A percentile compares a stretch with the other conserved stretches of the same genome.
phyloP scores from a whole-genome alignment of 2,113 vertebrate species.

The Tursiops truncatus region DNA sequence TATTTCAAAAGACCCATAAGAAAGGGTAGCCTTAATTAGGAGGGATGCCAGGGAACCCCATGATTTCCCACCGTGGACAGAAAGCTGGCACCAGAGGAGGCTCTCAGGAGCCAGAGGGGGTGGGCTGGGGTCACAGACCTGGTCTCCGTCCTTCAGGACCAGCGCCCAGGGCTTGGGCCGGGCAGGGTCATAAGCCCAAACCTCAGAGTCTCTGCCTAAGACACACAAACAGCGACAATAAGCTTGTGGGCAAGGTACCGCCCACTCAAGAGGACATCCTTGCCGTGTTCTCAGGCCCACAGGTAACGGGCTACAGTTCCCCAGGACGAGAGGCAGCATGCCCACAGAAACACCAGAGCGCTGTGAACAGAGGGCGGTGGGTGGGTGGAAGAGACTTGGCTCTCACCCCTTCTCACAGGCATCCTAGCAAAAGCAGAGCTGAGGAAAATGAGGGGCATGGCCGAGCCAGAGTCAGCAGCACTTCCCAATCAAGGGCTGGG shows the following conservation, averaged over 20 bases:
- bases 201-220: background rate
- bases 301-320: background rate
- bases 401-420: background rate
- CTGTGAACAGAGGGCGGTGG: background rate
- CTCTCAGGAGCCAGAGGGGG: background rate
- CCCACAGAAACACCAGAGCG: rapidly evolving
- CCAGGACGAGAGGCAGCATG: background rate
- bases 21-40: background rate
- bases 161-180: background rate
- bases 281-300: background rate
- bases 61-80: background rate
- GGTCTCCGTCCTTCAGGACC: background rate
- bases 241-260: background rate
- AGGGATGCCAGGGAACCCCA: background rate
- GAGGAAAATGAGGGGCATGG: background rate
- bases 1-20: constrained; percentile 38
- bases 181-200: background rate
- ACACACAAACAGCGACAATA: background rate
- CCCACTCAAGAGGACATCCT: background rate
- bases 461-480: background rate
- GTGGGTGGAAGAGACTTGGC: background rate
- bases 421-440: too few relatives aligned
- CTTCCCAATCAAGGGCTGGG: background rate
- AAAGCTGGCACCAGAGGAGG: background rate
- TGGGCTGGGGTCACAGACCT: background rate